phyloP scores from a whole-genome alignment of 2,797 vertebrate genomes.

The Coreius guichenoti region DNA sequence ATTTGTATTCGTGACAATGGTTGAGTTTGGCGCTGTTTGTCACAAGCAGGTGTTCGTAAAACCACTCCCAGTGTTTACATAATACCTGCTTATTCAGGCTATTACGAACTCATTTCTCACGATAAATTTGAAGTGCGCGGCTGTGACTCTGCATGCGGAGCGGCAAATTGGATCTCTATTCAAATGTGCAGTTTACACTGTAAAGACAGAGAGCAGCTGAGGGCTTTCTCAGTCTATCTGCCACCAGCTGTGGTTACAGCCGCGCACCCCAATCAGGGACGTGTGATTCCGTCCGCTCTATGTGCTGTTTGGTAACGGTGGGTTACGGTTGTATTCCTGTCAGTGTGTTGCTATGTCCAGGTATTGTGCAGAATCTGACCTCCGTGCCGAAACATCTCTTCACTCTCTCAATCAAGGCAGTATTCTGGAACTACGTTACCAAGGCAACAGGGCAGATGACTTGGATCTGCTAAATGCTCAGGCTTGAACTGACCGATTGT shows the following conservation, averaged over 20 bases:
- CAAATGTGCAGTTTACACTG: constrained; percentile 53
- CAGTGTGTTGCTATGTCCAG: constrained; percentile 17
- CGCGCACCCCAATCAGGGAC: constrained; percentile 49
- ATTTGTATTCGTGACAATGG: constrained; percentile 19
- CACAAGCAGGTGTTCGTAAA: constrained; percentile 49
- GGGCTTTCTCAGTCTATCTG: constrained; percentile 17
- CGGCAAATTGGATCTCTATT: constrained; percentile 61
- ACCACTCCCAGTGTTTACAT: constrained; percentile 50
- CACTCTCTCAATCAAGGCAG: constrained; percentile 64
- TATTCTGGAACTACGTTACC: constrained; percentile 63
- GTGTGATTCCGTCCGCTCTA: constrained; percentile 45
- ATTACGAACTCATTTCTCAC: constrained; percentile 61
- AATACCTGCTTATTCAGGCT: constrained; percentile 53
- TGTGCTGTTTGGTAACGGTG: constrained; percentile 32
- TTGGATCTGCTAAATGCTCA: constrained; percentile 53
- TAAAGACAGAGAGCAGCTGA: constrained; percentile 35
- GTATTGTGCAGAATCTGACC: constrained; percentile 62
- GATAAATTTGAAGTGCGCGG: constrained; percentile 49
- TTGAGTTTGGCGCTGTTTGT: constrained; percentile 13
- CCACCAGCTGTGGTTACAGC: constrained; percentile 51
- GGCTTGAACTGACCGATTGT: constrained; percentile 56
- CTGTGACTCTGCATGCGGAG: constrained; percentile 52
- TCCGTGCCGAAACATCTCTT: constrained; percentile 60
- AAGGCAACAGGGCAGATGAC: constrained; percentile 66
- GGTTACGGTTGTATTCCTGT: constrained; percentile 8